phyloP scores from a whole-genome alignment of 2,888 invertebrate species.

The Eumacrocentrus americanus region DNA sequence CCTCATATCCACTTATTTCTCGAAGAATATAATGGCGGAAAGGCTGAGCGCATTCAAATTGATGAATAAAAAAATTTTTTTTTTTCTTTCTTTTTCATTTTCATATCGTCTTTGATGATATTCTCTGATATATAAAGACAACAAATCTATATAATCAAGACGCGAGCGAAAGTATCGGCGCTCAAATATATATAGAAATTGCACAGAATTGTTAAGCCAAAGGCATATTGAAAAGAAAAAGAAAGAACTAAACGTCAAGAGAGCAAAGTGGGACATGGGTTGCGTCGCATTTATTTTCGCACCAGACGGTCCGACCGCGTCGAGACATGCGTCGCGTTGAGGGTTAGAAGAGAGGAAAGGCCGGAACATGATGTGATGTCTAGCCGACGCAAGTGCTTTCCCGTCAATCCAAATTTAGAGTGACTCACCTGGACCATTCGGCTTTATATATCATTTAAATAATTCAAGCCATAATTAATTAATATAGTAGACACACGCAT shows the following conservation, averaged over 20 bases:
- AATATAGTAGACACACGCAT: too few species aligned
- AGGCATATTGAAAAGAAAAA: slow-evolving; percentile 8
- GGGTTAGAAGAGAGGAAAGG: slow-evolving; percentile 28
- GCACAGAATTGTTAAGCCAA: slow-evolving; percentile 13
- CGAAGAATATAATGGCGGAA: too few species aligned
- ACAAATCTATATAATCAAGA: slow-evolving; percentile 12
- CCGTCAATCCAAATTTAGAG: slow-evolving; percentile 39
- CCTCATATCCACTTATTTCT: too few species aligned
- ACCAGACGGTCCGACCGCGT: slow-evolving; percentile 38
- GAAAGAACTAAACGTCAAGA: slow-evolving; percentile 28
- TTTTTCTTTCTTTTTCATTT: too few species aligned
- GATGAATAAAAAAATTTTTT: too few species aligned
- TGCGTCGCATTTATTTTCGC: slow-evolving; percentile 45
- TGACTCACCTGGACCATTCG: slow-evolving; percentile 34
- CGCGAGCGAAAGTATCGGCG: background rate
- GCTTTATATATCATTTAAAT: slow-evolving; percentile 12
- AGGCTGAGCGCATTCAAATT: too few species aligned
- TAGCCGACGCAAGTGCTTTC: slow-evolving; percentile 36
- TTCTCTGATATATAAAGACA: background rate
- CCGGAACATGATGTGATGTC: slow-evolving; percentile 26
- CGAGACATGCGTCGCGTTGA: slow-evolving; percentile 35
- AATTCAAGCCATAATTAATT: background rate
- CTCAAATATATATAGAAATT: slow-evolving; percentile 7
- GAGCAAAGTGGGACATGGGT: slow-evolving; percentile 24
- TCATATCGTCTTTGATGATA: background rate